Evolutionary conservation across 2,113 vertebrate species (phyloP).

Genomic region (Zapornia atra): DNA sequence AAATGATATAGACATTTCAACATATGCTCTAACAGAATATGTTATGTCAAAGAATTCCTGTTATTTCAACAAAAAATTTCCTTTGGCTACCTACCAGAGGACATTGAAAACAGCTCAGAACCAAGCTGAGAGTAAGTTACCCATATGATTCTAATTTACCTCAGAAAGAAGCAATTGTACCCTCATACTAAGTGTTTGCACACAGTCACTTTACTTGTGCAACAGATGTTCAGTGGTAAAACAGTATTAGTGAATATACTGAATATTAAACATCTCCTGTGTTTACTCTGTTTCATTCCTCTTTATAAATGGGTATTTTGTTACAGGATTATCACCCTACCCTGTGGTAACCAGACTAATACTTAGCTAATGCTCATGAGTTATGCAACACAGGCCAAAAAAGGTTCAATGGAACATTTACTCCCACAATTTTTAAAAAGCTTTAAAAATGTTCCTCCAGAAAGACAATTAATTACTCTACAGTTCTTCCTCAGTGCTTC

Average conservation of each 20-base stretch:
- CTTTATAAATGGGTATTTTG: not conserved
- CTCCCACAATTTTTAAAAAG: not conserved
- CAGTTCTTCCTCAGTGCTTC: not conserved
- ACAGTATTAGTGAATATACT: not conserved
- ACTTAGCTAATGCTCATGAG: not conserved
- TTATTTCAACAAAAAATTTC: conserved; percentile 29
- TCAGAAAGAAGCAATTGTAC: not conserved
- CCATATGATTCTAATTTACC: not conserved
- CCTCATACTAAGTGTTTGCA: not conserved
- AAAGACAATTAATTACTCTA: not conserved
- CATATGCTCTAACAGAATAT: conserved; percentile 42
- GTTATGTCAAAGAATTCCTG: conserved; percentile 43
- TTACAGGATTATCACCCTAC: not conserved
- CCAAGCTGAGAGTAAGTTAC: not conserved
- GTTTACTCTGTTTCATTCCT: not conserved
- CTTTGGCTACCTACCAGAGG: conserved; percentile 30
- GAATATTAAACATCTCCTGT: not conserved
- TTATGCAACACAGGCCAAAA: not conserved
- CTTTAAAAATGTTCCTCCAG: not conserved
- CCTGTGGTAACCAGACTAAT: not conserved
- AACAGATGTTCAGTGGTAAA: not conserved
- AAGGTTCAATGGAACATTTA: not conserved
- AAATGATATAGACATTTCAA: conserved; percentile 44
- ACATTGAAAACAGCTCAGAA: not conserved
- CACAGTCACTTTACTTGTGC: not conserved